phyloP scores from a whole-genome alignment of 1,140 invertebrate species.

The Brachystomella parvula region DNA sequence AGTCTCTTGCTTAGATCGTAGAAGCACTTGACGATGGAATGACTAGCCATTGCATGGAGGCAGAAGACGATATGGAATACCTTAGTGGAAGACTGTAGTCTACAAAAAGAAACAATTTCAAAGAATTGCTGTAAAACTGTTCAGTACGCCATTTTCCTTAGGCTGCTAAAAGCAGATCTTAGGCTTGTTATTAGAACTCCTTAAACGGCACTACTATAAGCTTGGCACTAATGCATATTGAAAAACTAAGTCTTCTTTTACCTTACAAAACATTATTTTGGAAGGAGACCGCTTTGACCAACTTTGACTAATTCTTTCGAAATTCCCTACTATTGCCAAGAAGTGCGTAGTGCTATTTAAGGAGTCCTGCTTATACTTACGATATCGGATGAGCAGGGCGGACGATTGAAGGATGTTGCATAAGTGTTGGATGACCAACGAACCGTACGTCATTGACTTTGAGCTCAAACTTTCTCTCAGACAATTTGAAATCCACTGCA shows the following conservation, averaged over 20 bases:
- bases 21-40: conserved; percentile 89
- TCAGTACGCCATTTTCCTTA: no score
- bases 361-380: no score
- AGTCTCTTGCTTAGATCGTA: conserved; percentile 86
- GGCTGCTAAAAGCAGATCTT: no score
- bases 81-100: conserved; percentile 31
- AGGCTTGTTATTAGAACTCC: no score
- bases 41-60: conserved; percentile 66
- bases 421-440: conserved; percentile 79
- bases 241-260: no score
- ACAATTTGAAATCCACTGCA: conserved; percentile 80
- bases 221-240: no score
- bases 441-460: conserved; percentile 93
- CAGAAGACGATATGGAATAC: conserved; percentile 34
- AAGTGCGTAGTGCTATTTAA: no score
- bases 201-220: no score
- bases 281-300: not conserved
- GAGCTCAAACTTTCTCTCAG: conserved; percentile 82
- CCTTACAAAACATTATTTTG: not conserved
- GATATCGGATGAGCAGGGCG: conserved; percentile 27
- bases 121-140: conserved; percentile 3
- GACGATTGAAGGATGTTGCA: conserved; percentile 45
- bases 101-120: conserved; percentile 19
- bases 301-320: conserved; percentile 13
- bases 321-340: no score